Base-by-base conservation (phyloP, 2,113 vertebrate genomes). In the Emydocephalus ijimae region DNA sequence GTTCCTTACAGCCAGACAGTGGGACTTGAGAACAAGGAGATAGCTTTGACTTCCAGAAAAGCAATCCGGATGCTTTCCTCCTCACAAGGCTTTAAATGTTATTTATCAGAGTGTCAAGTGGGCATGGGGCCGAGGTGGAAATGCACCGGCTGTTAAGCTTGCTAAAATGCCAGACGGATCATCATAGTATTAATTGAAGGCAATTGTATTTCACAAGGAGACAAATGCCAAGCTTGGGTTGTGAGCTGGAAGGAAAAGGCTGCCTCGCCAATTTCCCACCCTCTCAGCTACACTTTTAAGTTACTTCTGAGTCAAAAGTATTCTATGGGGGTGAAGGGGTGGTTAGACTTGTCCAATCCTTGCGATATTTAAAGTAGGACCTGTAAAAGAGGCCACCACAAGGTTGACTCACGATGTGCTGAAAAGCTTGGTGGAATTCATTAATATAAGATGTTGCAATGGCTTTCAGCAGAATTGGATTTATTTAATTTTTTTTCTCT, bases 91-190 rank as follows among this genome's bases (percentile, higher is more conserved):
- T 87, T 1, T 4, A 59, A 43, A 56, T 91, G 50, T 61, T 91
- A 54, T 91, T 93, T 93, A 89, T 3, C 89, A 29, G 48, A 93
- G 88, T 21, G 64, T 61, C 43, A 89, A 94, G 52, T 29, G 50
- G 59, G 54, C 88, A 24, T n/a, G 0, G 56, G 23, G 87, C 90
- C 87, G 89, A 56, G 86, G 34, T 94, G 29, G 90, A 94, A 88
- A 1, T 0, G 1, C 23, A 15, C 15, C 24, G n/a, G n/a, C 29
- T 50, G 92, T 3, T 9, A 52, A 93, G 24, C 64, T 91, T 50
- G 4, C 57, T 64, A 86, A 90, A 85, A 4, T 45, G 34, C 0
- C 92, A 93, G 85, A 64, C 54, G n/a, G 50, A 43, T 4, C 94
- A 92, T 91, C 43, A 45, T n/a, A 48, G 86, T 1, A 88, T 11